Base-by-base conservation (phyloP, 2,888 invertebrate genomes). In the Drosophila atroscutellata region DNA sequence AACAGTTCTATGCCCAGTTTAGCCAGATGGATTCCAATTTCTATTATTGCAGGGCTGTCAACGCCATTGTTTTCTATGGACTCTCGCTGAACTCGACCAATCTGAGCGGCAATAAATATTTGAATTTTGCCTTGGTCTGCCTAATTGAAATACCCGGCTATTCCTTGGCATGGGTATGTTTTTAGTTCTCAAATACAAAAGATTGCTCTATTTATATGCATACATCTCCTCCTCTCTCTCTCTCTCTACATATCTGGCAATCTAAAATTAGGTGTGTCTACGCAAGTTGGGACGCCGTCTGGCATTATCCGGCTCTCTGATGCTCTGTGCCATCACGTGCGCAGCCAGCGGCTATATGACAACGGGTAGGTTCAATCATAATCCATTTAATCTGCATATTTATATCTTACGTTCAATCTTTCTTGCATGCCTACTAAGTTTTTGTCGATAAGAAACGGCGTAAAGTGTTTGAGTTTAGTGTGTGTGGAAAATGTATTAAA, bases 41-140 rank as follows among this genome's bases (percentile, higher is more conserved):
- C 1, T 42, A 24, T 34, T 18, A 6, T 28, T 36, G n/a, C 15
- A 93, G 92, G 95, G 94, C 94, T 28, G 94, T 95, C 3, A 95
- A 95, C 86, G 95, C 95, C 0, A 95, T 96, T 70, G 95, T 96
- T 5, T 96, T 94, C 83, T 96, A 95, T 83, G 96, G 96, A 1
- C 92, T 96, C 34, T 95, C 95, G 0, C 92, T 96, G 30, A 95
- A 95, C 89, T 94, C 96, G 0, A 95, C 95, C 1, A 94, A 94
- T 56, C 93, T 96, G 69, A 94, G 95, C 65, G 96, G 96, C 15
- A 94, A 96, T 87, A 95, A 95, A 90, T 96, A 96, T 89, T 71
- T 95, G 2, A 96, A 96, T 91, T 96, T 96, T 88, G 93, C 95
- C 13, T 88, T 95, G 34, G 95, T 95, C 2, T 94, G 94, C 71